Conservation (phyloP, 2,888 invertebrate genomes). For the Dendrolimus pini region DNA sequence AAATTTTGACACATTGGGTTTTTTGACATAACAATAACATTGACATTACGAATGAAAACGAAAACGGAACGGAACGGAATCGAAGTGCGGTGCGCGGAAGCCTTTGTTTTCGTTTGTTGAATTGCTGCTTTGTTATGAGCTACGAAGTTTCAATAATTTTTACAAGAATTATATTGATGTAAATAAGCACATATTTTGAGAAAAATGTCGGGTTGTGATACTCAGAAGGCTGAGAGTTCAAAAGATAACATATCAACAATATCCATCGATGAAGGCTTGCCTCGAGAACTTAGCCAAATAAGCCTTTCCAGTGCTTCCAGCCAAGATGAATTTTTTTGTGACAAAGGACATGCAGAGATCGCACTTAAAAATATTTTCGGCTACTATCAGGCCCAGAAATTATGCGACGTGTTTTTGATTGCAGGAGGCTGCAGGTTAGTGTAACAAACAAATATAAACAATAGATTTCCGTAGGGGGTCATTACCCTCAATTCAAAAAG, state of each 20-base stretch:
- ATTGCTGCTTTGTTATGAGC: conserved; percentile 23
- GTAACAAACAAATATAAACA: conserved; percentile 12
- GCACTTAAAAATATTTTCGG: conserved; percentile 89
- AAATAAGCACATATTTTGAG: background rate
- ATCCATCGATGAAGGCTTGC: conserved; percentile 75
- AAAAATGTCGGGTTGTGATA: conserved; percentile 61
- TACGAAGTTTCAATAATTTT: conserved; percentile 1
- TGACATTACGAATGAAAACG: too few relatives aligned
- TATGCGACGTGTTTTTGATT: conserved; percentile 92
- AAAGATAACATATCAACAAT: conserved; percentile 70
- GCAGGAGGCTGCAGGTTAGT: conserved; percentile 83
- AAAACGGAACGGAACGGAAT: too few relatives aligned
- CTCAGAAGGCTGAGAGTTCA: conserved; percentile 53
- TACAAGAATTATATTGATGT: background rate
- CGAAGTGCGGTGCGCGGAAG: background rate
- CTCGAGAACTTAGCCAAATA: conserved; percentile 81
- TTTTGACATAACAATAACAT: too few relatives aligned
- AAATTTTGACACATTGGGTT: too few relatives aligned
- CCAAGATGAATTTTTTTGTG: conserved; percentile 86
- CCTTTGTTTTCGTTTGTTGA: conserved; percentile 42
- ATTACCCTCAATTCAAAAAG: background rate
- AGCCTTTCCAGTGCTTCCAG: conserved; percentile 81
- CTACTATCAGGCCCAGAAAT: conserved; percentile 87
- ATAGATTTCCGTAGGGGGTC: background rate
- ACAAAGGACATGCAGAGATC: conserved; percentile 87